phyloP scores from a whole-genome alignment of 2,113 vertebrate species.

The Eublepharis macularius region DNA sequence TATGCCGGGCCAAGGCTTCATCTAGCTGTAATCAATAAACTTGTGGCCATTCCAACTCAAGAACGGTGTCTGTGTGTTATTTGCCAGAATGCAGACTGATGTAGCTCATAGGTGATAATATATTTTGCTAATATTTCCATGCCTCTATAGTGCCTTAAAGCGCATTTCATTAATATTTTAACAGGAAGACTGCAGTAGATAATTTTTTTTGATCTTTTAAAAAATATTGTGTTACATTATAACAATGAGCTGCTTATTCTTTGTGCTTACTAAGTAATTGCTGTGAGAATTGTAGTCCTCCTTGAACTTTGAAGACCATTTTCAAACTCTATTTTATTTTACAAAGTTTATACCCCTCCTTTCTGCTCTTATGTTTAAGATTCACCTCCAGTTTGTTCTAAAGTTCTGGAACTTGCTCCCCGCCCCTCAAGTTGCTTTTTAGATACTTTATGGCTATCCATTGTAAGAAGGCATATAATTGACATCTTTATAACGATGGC shows the following conservation, averaged over 20 bases:
- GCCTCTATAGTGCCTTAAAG: conserved; percentile 26
- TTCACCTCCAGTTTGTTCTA: too few species aligned
- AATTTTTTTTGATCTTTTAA: conserved; percentile 38
- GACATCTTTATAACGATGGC: background rate
- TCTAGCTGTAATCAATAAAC: too few species aligned
- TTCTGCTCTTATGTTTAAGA: too few species aligned
- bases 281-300: background rate
- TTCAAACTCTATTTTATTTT: background rate
- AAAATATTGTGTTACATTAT: conserved; percentile 12
- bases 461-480: background rate
- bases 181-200: conserved; percentile 33
- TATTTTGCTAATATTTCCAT: conserved; percentile 25
- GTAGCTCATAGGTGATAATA: too few species aligned
- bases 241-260: conserved; percentile 24
- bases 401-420: too few species aligned
- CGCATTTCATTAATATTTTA: conserved; percentile 44
- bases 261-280: conserved; percentile 17
- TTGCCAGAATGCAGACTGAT: too few species aligned
- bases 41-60: too few species aligned
- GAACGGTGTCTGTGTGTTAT: too few species aligned
- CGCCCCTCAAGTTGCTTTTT: background rate
- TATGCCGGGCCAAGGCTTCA: too few species aligned
- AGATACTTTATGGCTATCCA: too few species aligned
- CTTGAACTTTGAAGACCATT: conserved; percentile 26
- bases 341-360: background rate